Evolutionary conservation across 2,888 invertebrate genomes (phyloP).

Genomic region (Lasioglossum vierecki): DNA sequence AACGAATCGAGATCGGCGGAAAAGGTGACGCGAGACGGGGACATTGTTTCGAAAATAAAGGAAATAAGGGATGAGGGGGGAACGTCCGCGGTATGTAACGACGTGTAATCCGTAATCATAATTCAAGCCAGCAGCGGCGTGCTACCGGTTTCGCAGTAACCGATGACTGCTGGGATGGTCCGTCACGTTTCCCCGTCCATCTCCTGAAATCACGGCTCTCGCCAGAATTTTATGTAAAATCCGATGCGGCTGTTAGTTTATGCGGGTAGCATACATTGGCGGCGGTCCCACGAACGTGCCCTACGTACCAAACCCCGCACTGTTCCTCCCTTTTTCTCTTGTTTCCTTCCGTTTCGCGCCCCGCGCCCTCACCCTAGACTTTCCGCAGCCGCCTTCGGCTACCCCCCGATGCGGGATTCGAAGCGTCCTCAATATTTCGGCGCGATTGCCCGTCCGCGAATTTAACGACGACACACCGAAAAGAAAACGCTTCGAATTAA

Average conservation of each 20-base stretch:
- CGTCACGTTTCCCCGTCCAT: conserved; percentile 80
- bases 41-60: not conserved
- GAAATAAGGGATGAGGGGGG: not conserved
- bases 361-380: not conserved
- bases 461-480: conserved; percentile 37
- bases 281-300: conserved; percentile 82
- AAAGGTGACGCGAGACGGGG: not conserved
- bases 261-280: conserved; percentile 84
- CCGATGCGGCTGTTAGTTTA: conserved; percentile 84
- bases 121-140: conserved; percentile 70
- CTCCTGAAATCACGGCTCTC: conserved; percentile 79
- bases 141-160: conserved; percentile 65
- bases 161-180: conserved; percentile 74
- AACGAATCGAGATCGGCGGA: not conserved
- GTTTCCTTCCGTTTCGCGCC: not conserved
- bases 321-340: conserved; percentile 27
- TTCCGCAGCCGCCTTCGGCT: conserved; percentile 54
- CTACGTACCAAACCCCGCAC: conserved; percentile 81
- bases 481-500: conserved; percentile 13
- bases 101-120: conserved; percentile 77
- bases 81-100: conserved; percentile 20
- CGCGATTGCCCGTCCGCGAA: conserved; percentile 48
- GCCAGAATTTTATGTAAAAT: conserved; percentile 83
- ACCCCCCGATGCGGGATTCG: conserved; percentile 58
- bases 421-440: conserved; percentile 67